A percentile compares a stretch with the other conserved stretches of the same genome.
These are phyloP conservation scores for Nannobrachium achirus DNA, from an alignment of 2,113 vertebrate genomes.

Conservation along the genomic window DNA sequence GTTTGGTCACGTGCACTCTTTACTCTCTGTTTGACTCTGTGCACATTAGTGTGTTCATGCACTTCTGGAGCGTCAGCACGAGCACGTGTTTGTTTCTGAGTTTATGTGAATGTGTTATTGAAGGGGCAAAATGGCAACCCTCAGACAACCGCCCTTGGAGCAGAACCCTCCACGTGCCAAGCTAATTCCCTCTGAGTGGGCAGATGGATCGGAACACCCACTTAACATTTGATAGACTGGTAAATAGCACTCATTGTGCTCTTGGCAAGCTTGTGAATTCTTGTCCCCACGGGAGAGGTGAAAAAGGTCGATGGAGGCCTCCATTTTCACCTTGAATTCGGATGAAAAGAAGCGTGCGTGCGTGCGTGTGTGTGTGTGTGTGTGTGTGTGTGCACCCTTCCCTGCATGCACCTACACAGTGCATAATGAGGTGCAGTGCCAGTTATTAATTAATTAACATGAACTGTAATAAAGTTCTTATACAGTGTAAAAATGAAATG, in stretches of 20 bases:
- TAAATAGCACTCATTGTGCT: constrained; percentile 42
- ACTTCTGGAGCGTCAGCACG: not conserved
- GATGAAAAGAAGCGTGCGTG: not conserved
- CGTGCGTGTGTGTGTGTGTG: not conserved
- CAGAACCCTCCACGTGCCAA: constrained; percentile 9
- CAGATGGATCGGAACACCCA: constrained; percentile 30
- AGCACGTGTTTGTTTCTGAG: not conserved
- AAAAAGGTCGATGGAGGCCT: constrained; percentile 20
- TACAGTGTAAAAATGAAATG: too few relatives aligned
- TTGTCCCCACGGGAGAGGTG: constrained; percentile 15
- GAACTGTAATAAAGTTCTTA: too few relatives aligned
- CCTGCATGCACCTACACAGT: too few relatives aligned
- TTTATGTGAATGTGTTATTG: constrained; percentile 8
- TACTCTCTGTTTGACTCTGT: not conserved
- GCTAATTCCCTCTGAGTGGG: constrained; percentile 40
- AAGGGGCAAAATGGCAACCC: not conserved
- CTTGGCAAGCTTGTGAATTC: constrained; percentile 31
- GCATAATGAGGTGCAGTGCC: too few relatives aligned
- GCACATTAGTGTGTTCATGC: not conserved
- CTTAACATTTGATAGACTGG: constrained; percentile 53
- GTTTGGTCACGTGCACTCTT: not conserved
- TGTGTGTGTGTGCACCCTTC: too few relatives aligned
- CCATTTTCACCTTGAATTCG: constrained; percentile 23
- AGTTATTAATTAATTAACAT: too few relatives aligned
- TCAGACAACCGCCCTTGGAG: constrained; percentile 10